Base-by-base conservation (phyloP, 2,113 vertebrate genomes). In the Danionella cerebrum region DNA sequence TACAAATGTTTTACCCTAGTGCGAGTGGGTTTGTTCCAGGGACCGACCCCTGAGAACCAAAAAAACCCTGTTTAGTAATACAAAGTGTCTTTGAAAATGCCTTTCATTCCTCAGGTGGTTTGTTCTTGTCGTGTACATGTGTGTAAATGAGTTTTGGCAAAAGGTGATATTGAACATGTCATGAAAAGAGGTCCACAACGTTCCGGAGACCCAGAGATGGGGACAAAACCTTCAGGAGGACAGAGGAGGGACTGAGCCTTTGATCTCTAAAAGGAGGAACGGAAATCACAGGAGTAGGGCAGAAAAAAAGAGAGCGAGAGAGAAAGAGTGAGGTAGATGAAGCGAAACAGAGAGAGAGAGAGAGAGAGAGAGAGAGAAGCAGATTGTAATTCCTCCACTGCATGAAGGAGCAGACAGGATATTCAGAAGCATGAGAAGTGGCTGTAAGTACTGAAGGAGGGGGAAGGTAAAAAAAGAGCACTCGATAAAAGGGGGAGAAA, bases 401-500 rank as follows among this genome's bases (percentile, higher is more conserved):
- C 14, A 12, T 31, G 11, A 65, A 63, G 54, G 69, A 51, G 72
- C 52, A 63, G 76, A 71, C 42, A 80, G 76, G 79, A 73, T 83
- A 82, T 78, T 72, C 68, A 63, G 81, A 77, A 79, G 73, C 81
- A 85, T 75, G 69, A 79, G 79, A 79, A 80, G 45, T 84, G 81
- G 81, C 80, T 45, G 79, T 66, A 65, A 69, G 57, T 78, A 78
- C 76, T 69, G 50, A 68, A 36, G 71, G 19, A 38, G 60, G 64
- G 35, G 66, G 25, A 29, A 22, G 16, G 6, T 24, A 31, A 21
- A 18, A 41, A n/a, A 36, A 27, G 45, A 45, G 63, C 5, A 31
- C 31, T 35, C 42, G 11, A 76, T 68, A 54, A 69, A 47, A 44
- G 67, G 41, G 38, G 38, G n/a, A 31, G 19, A 50, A 25, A 73